A percentile compares a stretch with the other conserved stretches of the same genome.
phyloP scores from a whole-genome alignment of 2,888 invertebrate genomes.

The Rhamnusium bicolor region DNA sequence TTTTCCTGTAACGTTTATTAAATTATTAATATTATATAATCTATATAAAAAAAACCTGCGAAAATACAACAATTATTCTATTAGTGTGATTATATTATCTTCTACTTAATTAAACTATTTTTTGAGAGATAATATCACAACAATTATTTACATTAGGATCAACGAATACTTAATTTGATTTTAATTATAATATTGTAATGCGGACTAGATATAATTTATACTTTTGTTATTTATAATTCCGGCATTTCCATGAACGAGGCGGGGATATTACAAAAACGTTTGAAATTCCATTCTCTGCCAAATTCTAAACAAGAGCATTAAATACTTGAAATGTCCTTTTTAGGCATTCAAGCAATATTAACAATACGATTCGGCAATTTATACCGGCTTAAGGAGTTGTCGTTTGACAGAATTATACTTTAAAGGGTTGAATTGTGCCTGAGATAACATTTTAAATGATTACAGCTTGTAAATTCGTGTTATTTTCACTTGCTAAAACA shows the following conservation, averaged over 20 bases:
- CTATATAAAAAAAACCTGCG: not conserved
- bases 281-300: slow-evolving; percentile 13
- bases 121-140: not conserved
- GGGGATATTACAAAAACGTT: slow-evolving; percentile 4
- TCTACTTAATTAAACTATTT: not conserved
- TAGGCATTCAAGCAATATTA: not conserved
- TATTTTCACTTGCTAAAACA: not conserved
- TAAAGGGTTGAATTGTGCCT: not conserved
- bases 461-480: not conserved
- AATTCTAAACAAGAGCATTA: not conserved
- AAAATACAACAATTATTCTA: not conserved
- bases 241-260: not conserved
- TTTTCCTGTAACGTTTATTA: not conserved
- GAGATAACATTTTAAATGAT: not conserved
- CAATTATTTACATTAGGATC: not conserved
- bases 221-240: not conserved
- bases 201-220: not conserved
- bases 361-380: not conserved
- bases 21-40: not conserved
- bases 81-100: not conserved
- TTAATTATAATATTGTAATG: not conserved
- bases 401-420: not conserved
- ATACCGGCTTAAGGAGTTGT: not conserved
- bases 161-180: not conserved
- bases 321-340: not conserved